These are phyloP conservation scores for Crypturellus tataupa DNA, from an alignment of 2,797 vertebrate species.

Conservation along the genomic window DNA sequence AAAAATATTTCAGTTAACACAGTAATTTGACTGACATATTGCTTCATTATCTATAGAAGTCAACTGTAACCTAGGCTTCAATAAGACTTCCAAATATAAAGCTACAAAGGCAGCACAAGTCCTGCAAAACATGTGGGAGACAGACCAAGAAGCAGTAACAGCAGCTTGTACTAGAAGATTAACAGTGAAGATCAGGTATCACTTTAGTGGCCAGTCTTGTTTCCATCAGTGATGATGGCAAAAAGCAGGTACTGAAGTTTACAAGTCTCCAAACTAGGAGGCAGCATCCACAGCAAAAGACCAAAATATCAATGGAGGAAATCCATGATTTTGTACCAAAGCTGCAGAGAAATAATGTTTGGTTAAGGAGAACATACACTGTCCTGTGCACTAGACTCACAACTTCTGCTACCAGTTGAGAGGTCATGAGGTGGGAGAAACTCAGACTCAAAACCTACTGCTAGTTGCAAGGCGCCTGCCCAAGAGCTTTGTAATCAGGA, in stretches of 20 bases:
- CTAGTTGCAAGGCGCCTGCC: not conserved
- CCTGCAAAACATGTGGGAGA: not conserved
- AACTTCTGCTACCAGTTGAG: not conserved
- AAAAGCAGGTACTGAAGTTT: not conserved
- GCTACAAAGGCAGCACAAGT: not conserved
- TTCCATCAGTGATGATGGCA: not conserved
- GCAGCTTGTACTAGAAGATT: not conserved
- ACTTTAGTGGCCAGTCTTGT: not conserved
- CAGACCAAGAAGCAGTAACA: not conserved
- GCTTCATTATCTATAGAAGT: not conserved
- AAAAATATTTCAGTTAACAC: rapidly evolving
- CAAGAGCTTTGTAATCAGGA: not conserved
- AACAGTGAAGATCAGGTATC: not conserved
- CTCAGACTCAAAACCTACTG: not conserved
- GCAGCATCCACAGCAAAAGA: rapidly evolving
- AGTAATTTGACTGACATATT: not conserved
- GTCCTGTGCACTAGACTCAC: rapidly evolving
- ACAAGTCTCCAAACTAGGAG: rapidly evolving
- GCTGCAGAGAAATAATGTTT: not conserved
- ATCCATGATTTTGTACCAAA: not conserved
- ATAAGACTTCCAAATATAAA: rapidly evolving
- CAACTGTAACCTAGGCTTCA: not conserved
- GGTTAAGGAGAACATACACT: not conserved
- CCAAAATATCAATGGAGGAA: not conserved
- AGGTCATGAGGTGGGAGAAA: not conserved